phyloP scores from a whole-genome alignment of 2,888 invertebrate species.

The Rhaphigaster nebulosa region DNA sequence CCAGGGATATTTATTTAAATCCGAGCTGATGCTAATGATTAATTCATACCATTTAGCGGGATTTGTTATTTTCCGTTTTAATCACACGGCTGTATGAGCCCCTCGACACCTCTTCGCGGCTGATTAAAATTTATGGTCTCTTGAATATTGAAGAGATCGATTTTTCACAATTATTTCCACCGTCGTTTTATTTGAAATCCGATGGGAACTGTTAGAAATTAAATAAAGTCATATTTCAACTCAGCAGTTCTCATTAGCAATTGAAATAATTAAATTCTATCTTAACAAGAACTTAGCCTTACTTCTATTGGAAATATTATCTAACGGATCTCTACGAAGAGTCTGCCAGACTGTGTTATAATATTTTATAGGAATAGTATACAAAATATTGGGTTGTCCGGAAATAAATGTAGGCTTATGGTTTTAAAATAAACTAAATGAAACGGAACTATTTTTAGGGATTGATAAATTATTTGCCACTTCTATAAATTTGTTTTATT shows the following conservation, averaged over 20 bases:
- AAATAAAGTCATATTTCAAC: not conserved
- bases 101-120: not conserved
- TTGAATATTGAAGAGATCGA: constrained; percentile 16
- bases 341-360: not conserved
- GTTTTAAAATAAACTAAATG: too few relatives aligned
- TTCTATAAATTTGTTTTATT: too few relatives aligned
- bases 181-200: not conserved
- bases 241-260: not conserved
- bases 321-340: not conserved
- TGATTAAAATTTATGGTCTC: constrained; percentile 3
- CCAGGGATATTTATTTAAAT: not conserved
- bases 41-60: not conserved
- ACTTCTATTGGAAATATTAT: not conserved
- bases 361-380: not conserved
- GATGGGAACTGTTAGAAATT: not conserved
- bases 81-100: not conserved
- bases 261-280: not conserved
- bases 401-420: too few relatives aligned
- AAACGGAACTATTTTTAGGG: too few relatives aligned
- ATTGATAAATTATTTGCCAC: too few relatives aligned
- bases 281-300: not conserved
- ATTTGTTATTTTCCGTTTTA: not conserved
- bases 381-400: too few relatives aligned
- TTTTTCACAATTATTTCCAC: not conserved
- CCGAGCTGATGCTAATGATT: not conserved